These are phyloP conservation scores for Urocynchramus pylzowi DNA, from an alignment of 2,113 vertebrate species.

Conservation along the genomic window DNA sequence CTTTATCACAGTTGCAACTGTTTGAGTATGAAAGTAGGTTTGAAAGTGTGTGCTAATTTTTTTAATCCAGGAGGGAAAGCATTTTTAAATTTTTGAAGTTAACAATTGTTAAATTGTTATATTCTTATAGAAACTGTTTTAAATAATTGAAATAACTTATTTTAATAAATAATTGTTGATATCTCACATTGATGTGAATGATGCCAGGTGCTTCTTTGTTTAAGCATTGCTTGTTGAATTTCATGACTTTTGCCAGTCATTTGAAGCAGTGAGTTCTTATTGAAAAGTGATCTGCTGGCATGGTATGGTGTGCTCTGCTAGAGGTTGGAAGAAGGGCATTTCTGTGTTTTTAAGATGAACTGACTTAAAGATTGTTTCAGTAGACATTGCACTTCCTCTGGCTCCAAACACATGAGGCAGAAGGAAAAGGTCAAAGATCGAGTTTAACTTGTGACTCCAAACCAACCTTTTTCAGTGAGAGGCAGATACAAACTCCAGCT, in stretches of 20 bases:
- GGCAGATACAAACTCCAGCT: neutral
- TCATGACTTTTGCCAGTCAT: neutral
- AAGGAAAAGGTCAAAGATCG: neutral
- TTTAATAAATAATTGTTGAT: constrained; percentile 51
- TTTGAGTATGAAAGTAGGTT: neutral
- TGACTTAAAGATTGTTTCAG: neutral
- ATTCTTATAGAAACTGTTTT: neutral
- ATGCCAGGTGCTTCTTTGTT: neutral
- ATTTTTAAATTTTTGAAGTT: neutral
- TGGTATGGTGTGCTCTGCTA: neutral
- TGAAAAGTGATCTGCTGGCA: neutral
- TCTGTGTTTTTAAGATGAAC: neutral
- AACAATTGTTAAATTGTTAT: neutral
- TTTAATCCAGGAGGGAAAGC: neutral
- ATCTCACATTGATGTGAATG: neutral
- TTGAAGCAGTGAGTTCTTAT: neutral
- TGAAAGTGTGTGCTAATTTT: neutral
- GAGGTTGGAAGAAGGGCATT: neutral
- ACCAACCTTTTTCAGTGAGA: neutral
- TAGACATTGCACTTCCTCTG: neutral
- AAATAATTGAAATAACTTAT: constrained; percentile 56
- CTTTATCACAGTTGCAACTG: neutral
- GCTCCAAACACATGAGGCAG: neutral
- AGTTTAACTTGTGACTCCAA: neutral
- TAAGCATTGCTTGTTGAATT: neutral